Evolutionary conservation across 2,888 invertebrate species (phyloP).

Genomic region (Timema cristinae): DNA sequence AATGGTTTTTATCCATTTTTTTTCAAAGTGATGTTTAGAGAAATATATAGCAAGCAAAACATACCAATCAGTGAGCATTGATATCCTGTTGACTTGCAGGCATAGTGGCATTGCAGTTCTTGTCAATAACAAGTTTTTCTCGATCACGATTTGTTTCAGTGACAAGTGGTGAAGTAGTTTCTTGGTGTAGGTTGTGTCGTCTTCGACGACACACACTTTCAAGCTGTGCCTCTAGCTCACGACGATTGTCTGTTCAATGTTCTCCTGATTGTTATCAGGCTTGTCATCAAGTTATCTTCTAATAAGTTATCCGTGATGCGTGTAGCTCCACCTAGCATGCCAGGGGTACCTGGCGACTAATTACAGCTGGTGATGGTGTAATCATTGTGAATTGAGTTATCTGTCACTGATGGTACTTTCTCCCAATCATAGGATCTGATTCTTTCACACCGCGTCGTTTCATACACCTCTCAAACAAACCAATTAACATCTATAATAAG

Average conservation of each 20-base stretch:
- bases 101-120: slow-evolving; percentile 65
- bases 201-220: slow-evolving; percentile 52
- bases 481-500: slow-evolving; percentile 64
- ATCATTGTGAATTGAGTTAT: slow-evolving; percentile 31
- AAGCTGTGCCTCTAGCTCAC: slow-evolving; percentile 50
- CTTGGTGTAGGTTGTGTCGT: slow-evolving; percentile 38
- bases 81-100: slow-evolving; percentile 33
- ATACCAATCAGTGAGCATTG: slow-evolving; percentile 17
- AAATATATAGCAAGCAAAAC: not conserved
- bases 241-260: slow-evolving; percentile 62
- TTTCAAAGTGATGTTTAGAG: not conserved
- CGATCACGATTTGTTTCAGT: slow-evolving; percentile 55
- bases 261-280: slow-evolving; percentile 62
- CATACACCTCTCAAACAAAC: slow-evolving; percentile 88
- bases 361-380: slow-evolving; percentile 35
- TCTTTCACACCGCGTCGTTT: slow-evolving; percentile 86
- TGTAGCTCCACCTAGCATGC: slow-evolving; percentile 35
- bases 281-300: slow-evolving; percentile 40
- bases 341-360: slow-evolving; percentile 39
- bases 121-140: slow-evolving; percentile 47
- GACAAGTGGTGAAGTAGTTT: slow-evolving; percentile 56
- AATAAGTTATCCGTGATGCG: slow-evolving; percentile 48
- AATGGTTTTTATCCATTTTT: too few relatives aligned
- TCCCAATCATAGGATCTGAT: slow-evolving; percentile 95
- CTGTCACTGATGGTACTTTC: slow-evolving; percentile 46